These are phyloP conservation scores for Aphelenchoides besseyi DNA, from an alignment of 1,140 invertebrate genomes.

Conservation along the genomic window DNA sequence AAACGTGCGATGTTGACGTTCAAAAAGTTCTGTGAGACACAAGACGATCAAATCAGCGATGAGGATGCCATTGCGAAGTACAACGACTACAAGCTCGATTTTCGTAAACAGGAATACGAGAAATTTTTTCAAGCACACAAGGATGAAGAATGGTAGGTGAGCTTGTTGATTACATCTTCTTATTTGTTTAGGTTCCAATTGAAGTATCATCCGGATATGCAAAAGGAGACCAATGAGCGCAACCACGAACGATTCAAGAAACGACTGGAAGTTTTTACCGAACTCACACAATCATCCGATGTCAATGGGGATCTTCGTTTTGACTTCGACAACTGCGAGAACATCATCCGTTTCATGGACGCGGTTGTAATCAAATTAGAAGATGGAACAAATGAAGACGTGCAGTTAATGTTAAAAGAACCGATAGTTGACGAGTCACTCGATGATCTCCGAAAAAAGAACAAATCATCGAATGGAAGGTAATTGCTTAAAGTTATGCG, in stretches of 20 bases:
- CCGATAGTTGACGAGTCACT: constrained; percentile 56
- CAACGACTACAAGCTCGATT: constrained; percentile 96
- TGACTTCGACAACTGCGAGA: constrained; percentile 81
- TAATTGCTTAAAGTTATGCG: constrained; percentile 21
- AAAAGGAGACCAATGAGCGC: constrained; percentile 82
- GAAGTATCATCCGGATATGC: constrained; percentile 97
- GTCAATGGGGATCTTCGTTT: constrained; percentile 76
- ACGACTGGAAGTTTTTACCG: constrained; percentile 83
- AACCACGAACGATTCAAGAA: constrained; percentile 78
- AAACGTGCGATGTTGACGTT: constrained; percentile 79
- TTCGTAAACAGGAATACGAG: constrained; percentile 88
- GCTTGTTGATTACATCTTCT: constrained; percentile 10
- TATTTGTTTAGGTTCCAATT: constrained; percentile 83
- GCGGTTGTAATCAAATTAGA: constrained; percentile 88
- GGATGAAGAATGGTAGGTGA: constrained; percentile 95
- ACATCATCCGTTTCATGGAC: constrained; percentile 82
- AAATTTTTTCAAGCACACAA: constrained; percentile 98
- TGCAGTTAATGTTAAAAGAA: constrained; percentile 70
- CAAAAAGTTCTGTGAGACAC: constrained; percentile 89
- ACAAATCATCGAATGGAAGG: constrained; percentile 25
- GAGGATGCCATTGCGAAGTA: constrained; percentile 94
- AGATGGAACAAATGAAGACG: constrained; percentile 88
- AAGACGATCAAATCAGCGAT: constrained; percentile 83
- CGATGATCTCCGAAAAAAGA: constrained; percentile 54
- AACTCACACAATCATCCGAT: constrained; percentile 72